phyloP scores from a whole-genome alignment of 2,888 invertebrate genomes.

The Amaurobius ferox region DNA sequence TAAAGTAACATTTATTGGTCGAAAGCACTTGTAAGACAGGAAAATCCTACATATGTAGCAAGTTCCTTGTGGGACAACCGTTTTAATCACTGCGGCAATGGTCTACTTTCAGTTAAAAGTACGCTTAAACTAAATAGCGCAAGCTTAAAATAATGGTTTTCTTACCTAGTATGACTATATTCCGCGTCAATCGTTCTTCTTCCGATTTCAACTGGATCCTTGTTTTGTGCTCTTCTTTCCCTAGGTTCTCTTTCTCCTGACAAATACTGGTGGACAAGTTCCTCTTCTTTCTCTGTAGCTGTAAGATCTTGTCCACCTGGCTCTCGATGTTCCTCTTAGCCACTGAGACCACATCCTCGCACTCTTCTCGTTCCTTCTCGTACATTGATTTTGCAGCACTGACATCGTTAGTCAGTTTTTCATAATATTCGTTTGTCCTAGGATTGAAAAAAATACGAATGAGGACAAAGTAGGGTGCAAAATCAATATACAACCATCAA shows the following conservation, averaged over 20 bases:
- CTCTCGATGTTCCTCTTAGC: conserved; percentile 17
- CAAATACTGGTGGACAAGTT: neutral
- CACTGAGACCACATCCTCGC: conserved; percentile 25
- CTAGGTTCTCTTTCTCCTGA: neutral
- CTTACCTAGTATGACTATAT: conserved; percentile 35
- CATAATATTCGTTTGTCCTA: conserved; percentile 24
- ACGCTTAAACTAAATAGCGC: too few relatives aligned
- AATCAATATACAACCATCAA: too few relatives aligned
- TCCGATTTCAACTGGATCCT: neutral
- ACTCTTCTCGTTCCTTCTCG: conserved; percentile 21
- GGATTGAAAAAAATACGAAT: too few relatives aligned
- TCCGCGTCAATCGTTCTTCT: conserved; percentile 28
- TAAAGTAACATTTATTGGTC: too few relatives aligned
- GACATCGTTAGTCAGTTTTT: neutral
- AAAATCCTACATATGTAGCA: too few relatives aligned
- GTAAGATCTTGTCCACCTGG: conserved; percentile 1
- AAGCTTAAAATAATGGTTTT: too few relatives aligned
- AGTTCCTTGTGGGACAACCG: too few relatives aligned
- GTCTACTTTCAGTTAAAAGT: too few relatives aligned
- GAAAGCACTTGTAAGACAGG: too few relatives aligned
- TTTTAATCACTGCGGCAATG: too few relatives aligned
- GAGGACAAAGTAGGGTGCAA: too few relatives aligned
- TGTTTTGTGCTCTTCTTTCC: conserved; percentile 4
- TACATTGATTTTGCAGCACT: neutral
- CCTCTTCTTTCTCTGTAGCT: neutral